Conservation (phyloP, 2,797 vertebrate species). For the Spatula versicolor region DNA sequence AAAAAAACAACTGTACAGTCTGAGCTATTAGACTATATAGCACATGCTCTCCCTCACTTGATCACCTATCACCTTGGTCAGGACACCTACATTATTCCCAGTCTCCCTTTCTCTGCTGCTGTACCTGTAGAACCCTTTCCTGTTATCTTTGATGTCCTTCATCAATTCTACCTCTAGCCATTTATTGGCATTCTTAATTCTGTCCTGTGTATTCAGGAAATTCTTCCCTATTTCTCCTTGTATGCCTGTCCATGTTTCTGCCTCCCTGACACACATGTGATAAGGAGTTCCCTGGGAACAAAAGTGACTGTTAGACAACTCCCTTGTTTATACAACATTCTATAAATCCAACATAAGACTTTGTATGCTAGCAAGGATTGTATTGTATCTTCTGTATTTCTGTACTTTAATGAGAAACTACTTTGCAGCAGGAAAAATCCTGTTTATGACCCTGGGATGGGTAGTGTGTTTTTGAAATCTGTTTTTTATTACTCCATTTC, state of each 20-base stretch:
- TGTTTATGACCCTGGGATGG: not conserved
- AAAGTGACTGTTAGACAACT: not conserved
- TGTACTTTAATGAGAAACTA: not conserved
- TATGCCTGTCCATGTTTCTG: not conserved
- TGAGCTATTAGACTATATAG: not conserved
- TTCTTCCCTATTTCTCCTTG: not conserved
- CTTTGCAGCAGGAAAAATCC: not conserved
- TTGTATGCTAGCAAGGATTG: not conserved
- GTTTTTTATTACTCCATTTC: not conserved
- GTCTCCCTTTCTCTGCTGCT: not conserved
- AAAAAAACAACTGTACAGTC: not conserved
- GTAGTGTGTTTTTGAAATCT: not conserved
- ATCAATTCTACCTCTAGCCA: not conserved
- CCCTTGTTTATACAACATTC: not conserved
- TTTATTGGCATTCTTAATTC: not conserved
- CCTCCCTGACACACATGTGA: not conserved
- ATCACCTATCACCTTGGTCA: not conserved
- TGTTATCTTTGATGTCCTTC: not conserved
- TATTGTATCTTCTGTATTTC: not conserved
- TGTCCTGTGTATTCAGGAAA: not conserved
- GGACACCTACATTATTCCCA: fast-evolving
- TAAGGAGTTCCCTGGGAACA: not conserved
- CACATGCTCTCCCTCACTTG: not conserved
- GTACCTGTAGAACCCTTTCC: not conserved
- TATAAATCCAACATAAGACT: not conserved